Percentiles rank a stretch among this genome's conserved stretches.
These are phyloP conservation scores for Acomys russatus DNA, from an alignment of 2,797 vertebrate species.

Conservation along the genomic window DNA sequence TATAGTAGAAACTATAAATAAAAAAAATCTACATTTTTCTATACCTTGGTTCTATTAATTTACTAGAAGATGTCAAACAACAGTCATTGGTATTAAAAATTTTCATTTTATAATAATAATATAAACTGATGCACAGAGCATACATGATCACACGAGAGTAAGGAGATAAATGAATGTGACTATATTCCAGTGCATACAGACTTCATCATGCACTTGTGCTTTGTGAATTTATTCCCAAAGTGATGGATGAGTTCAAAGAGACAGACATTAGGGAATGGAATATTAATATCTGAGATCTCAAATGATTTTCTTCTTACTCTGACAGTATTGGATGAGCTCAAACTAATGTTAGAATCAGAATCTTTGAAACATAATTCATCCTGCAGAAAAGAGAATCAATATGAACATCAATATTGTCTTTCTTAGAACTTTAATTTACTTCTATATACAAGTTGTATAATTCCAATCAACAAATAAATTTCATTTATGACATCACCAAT, in stretches of 20 bases:
- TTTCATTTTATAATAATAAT: background rate
- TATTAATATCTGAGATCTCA: constrained; percentile 59
- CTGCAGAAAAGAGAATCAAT: constrained; percentile 74
- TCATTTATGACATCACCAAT: background rate
- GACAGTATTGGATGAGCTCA: constrained; percentile 68
- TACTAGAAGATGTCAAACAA: background rate
- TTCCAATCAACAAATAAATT: background rate
- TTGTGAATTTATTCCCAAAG: constrained; percentile 21
- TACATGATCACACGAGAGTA: accelerated
- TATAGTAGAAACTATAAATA: constrained; percentile 8
- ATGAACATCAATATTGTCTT: constrained; percentile 10
- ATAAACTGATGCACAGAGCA: background rate
- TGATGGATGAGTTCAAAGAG: constrained; percentile 66
- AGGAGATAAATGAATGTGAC: background rate
- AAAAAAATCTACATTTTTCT: background rate
- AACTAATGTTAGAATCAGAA: constrained; percentile 64
- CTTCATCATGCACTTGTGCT: background rate
- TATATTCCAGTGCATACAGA: background rate
- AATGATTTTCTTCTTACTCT: background rate
- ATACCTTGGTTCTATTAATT: background rate
- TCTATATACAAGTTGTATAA: background rate
- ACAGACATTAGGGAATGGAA: constrained; percentile 69
- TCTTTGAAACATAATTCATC: constrained; percentile 73
- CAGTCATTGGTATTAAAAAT: background rate
- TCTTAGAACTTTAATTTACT: constrained; percentile 67